Evolutionary conservation across 2,113 vertebrate genomes (phyloP).

Genomic region (Prolemur simus): DNA sequence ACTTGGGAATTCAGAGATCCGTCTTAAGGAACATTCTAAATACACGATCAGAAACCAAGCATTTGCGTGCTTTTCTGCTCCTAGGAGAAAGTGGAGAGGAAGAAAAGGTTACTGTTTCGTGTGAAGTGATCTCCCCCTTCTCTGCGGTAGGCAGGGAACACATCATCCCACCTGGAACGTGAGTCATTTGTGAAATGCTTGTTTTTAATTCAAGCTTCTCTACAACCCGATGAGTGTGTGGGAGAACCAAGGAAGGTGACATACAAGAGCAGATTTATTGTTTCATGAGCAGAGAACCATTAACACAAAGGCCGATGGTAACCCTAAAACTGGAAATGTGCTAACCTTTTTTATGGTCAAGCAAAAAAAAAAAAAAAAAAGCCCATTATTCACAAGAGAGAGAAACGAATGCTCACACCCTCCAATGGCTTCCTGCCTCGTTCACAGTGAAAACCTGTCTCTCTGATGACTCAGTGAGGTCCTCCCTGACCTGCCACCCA

Average conservation of each 20-base stretch:
- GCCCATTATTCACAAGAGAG: neutral
- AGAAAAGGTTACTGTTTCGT: conserved; percentile 78
- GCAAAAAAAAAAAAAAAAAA: neutral
- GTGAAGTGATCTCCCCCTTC: conserved; percentile 64
- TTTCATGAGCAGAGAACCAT: neutral
- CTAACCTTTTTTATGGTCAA: neutral
- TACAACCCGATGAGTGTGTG: conserved; percentile 55
- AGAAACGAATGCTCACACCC: neutral
- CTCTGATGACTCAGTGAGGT: neutral
- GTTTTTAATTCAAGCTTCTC: conserved; percentile 72
- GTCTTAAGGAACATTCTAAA: conserved; percentile 77
- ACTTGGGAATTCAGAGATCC: conserved; percentile 77
- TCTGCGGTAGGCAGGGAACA: conserved; percentile 56
- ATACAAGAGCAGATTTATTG: conserved; percentile 53
- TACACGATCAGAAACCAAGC: conserved; percentile 66
- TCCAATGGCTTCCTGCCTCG: neutral
- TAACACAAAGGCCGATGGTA: neutral
- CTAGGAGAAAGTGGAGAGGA: conserved; percentile 66
- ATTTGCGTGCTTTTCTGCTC: conserved; percentile 71
- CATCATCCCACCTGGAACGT: conserved; percentile 47
- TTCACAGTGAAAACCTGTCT: neutral
- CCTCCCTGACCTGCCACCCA: fast-evolving
- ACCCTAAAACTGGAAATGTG: neutral
- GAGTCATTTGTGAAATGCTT: conserved; percentile 68
- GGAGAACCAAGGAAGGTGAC: neutral